phyloP scores from a whole-genome alignment of 1,140 invertebrate species.

The Hermetia illucens region DNA sequence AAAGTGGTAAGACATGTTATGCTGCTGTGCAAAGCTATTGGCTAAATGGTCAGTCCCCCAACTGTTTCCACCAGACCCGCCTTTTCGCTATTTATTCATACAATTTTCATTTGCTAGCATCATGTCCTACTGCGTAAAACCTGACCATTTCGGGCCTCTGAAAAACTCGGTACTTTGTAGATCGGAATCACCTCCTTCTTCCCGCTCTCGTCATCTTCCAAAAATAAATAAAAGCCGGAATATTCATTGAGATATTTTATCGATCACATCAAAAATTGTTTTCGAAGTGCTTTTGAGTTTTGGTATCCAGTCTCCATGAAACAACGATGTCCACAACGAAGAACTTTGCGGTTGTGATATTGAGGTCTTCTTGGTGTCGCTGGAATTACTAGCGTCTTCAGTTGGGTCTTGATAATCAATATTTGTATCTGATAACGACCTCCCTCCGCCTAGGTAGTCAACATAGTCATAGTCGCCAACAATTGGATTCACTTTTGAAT shows the following conservation, averaged over 20 bases:
- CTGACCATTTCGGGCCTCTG: too few relatives aligned
- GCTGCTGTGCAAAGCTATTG: too few relatives aligned
- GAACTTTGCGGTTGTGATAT: slow-evolving; percentile 3
- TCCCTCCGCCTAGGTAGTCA: slow-evolving; percentile 44
- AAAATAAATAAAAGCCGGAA: too few relatives aligned
- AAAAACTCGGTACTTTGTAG: too few relatives aligned
- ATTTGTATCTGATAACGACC: slow-evolving; percentile 34
- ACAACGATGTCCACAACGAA: slow-evolving; percentile 6
- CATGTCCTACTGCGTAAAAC: too few relatives aligned
- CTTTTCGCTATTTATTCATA: too few relatives aligned
- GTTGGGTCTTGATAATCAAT: slow-evolving; percentile 26
- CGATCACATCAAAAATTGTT: slow-evolving; percentile 27
- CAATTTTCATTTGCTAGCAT: too few relatives aligned
- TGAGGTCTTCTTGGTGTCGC: slow-evolving; percentile 6
- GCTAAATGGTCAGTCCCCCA: too few relatives aligned
- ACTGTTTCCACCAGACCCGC: too few relatives aligned
- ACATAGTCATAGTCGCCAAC: slow-evolving; percentile 57
- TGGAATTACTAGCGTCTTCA: neutral
- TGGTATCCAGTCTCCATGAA: slow-evolving; percentile 15
- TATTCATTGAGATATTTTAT: slow-evolving; percentile 28
- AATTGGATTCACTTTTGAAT: slow-evolving; percentile 68
- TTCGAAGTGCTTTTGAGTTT: slow-evolving; percentile 19
- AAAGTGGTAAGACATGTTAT: too few relatives aligned
- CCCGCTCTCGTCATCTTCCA: too few relatives aligned
- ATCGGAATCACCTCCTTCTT: too few relatives aligned